Evolutionary conservation across 2,888 invertebrate species (phyloP).

Genomic region (Amorpha juglandis): DNA sequence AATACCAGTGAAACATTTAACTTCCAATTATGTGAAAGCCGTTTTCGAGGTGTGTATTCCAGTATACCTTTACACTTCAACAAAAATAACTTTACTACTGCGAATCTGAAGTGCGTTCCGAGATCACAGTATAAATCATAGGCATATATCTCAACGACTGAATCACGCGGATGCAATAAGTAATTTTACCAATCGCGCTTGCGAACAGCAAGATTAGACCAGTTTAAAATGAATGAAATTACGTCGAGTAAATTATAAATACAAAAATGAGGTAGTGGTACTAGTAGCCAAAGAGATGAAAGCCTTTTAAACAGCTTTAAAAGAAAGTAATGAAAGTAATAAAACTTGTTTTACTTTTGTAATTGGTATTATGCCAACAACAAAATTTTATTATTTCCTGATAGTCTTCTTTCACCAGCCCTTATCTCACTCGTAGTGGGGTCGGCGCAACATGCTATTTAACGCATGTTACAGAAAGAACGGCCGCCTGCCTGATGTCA

Average conservation of each 20-base stretch:
- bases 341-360: too few species aligned
- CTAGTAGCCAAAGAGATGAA: too few species aligned
- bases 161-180: constrained; percentile 32
- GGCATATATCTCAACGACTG: constrained; percentile 30
- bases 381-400: too few species aligned
- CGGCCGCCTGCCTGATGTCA: too few species aligned
- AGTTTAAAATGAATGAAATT: constrained; percentile 17
- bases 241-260: background rate
- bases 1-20: constrained; percentile 24
- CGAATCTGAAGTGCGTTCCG: constrained; percentile 35
- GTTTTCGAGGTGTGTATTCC: constrained; percentile 47
- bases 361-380: too few species aligned
- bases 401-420: too few species aligned
- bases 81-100: constrained; percentile 48
- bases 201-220: constrained; percentile 20
- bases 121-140: constrained; percentile 30
- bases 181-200: constrained; percentile 32
- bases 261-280: too few species aligned
- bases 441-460: too few species aligned
- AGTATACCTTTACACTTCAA: constrained; percentile 45
- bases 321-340: too few species aligned
- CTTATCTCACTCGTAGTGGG: too few species aligned
- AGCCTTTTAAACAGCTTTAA: too few species aligned
- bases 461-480: too few species aligned
- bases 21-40: constrained; percentile 45